These are phyloP conservation scores for Ceratina calcarata DNA, from an alignment of 1,140 invertebrate species.

Conservation along the genomic window DNA sequence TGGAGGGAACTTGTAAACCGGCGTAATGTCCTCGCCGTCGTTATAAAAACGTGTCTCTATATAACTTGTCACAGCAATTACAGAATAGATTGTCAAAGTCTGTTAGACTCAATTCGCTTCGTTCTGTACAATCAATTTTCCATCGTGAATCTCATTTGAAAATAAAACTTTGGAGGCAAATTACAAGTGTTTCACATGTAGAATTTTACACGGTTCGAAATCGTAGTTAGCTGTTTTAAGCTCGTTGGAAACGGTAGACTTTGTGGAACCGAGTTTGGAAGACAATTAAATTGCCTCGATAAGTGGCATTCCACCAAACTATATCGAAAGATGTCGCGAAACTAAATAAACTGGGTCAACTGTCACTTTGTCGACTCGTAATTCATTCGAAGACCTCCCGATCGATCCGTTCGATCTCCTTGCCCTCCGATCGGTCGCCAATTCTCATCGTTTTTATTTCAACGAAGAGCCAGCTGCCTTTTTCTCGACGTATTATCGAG, in stretches of 20 bases:
- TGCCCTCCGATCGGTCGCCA: neutral
- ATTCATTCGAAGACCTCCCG: neutral
- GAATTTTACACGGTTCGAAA: too few relatives aligned
- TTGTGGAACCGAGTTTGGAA: neutral
- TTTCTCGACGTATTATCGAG: neutral
- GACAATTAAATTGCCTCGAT: slow-evolving; percentile 18
- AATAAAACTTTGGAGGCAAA: neutral
- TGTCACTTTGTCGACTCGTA: neutral
- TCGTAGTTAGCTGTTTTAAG: too few relatives aligned
- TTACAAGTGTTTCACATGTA: too few relatives aligned
- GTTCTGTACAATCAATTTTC: too few relatives aligned
- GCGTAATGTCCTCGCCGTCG: neutral
- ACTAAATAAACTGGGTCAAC: slow-evolving; percentile 37
- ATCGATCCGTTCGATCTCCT: neutral
- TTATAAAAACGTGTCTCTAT: neutral
- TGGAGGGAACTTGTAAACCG: neutral
- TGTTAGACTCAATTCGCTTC: neutral
- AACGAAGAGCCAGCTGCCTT: neutral
- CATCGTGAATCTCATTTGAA: neutral
- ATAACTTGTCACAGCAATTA: neutral
- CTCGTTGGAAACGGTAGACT: neutral
- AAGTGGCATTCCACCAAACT: neutral
- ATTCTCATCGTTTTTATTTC: neutral
- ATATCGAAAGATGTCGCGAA: slow-evolving; percentile 2
- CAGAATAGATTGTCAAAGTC: neutral